Conservation (phyloP, 2,113 vertebrate species). For the Percina caprodes region DNA sequence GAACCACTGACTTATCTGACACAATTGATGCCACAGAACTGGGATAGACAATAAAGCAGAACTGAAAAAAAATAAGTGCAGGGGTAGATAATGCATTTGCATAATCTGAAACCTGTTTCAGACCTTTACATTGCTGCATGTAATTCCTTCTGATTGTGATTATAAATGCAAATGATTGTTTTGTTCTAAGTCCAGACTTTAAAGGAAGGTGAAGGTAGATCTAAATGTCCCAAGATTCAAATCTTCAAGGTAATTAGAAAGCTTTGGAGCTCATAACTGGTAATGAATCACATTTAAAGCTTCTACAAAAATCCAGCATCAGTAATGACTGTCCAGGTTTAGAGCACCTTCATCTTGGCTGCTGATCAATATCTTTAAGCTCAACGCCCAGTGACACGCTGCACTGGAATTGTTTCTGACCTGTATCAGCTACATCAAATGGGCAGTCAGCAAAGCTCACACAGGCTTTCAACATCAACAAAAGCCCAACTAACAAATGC, state of each 20-base stretch:
- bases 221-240: neutral
- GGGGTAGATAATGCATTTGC: neutral
- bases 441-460: constrained; percentile 37
- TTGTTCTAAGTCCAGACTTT: neutral
- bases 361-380: constrained; percentile 53
- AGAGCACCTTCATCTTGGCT: constrained; percentile 44
- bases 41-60: neutral
- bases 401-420: constrained; percentile 55
- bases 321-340: constrained; percentile 42
- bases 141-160: constrained; percentile 1
- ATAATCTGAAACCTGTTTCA: neutral
- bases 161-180: constrained; percentile 9
- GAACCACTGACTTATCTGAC: neutral
- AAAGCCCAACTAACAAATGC: constrained; percentile 44
- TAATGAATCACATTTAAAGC: constrained; percentile 51
- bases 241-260: constrained; percentile 5
- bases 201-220: neutral
- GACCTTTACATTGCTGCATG: neutral
- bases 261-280: neutral
- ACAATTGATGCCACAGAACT: neutral
- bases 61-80: neutral
- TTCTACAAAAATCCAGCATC: constrained; percentile 41
- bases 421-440: constrained; percentile 34
- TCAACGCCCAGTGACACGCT: constrained; percentile 7
- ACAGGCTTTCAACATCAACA: constrained; percentile 39